Conservation (phyloP, 2,797 vertebrate genomes). For the Vespertilio murinus region DNA sequence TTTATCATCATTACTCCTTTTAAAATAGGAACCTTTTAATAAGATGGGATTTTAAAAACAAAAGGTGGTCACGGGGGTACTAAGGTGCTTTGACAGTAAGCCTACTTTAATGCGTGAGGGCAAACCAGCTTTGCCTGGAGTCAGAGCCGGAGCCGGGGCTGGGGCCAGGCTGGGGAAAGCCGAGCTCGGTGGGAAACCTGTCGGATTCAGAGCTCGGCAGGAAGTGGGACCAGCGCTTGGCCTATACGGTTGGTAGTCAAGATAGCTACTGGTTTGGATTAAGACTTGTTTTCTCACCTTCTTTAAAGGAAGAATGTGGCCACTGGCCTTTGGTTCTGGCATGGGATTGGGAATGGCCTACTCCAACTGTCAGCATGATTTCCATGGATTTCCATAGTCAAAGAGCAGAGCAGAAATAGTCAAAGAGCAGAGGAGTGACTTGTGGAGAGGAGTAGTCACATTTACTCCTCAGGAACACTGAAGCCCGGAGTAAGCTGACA, state of each 20-base stretch:
- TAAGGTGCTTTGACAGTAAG: slow-evolving; percentile 8
- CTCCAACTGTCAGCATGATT: slow-evolving; percentile 94
- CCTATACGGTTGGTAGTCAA: slow-evolving; percentile 89
- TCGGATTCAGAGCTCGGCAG: slow-evolving; percentile 88
- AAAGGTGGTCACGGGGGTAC: slow-evolving; percentile 13
- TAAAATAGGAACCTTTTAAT: slow-evolving; percentile 10
- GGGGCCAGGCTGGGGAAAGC: slow-evolving; percentile 47
- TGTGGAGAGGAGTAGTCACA: slow-evolving; percentile 76
- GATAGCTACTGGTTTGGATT: slow-evolving; percentile 84
- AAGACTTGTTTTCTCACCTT: no score
- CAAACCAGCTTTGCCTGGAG: not conserved
- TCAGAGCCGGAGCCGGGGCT: no score
- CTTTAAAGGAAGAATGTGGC: slow-evolving; percentile 90
- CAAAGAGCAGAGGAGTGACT: slow-evolving; percentile 88
- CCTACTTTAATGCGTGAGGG: slow-evolving; percentile 17
- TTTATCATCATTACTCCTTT: not conserved
- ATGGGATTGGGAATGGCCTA: slow-evolving; percentile 94
- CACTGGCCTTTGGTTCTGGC: slow-evolving; percentile 91
- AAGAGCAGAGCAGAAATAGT: slow-evolving; percentile 89
- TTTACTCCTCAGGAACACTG: slow-evolving; percentile 84
- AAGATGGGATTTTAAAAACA: slow-evolving; percentile 43
- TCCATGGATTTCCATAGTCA: slow-evolving; percentile 93
- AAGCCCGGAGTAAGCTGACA: slow-evolving; percentile 78
- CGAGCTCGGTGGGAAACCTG: slow-evolving; percentile 77
- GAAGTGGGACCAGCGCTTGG: slow-evolving; percentile 94